Conservation (phyloP, 2,797 vertebrate genomes). For the Helicolenus hilgendorfi region DNA sequence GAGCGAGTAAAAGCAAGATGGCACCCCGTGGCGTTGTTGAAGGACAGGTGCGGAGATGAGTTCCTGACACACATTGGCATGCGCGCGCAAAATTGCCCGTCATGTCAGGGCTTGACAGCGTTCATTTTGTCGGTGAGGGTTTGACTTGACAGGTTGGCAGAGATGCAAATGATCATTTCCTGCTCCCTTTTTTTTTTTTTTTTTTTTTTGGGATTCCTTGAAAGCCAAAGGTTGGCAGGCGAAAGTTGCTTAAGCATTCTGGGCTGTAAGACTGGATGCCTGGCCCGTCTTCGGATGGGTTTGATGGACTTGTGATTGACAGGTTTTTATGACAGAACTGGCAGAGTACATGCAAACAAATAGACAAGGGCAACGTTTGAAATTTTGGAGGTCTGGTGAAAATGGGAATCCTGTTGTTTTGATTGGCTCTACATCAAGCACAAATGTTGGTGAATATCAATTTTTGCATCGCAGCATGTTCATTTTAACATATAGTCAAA, state of each 20-base stretch:
- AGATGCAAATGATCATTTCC: constrained; percentile 91
- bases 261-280: constrained; percentile 7
- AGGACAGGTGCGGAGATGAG: constrained; percentile 83
- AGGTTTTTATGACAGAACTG: constrained; percentile 49
- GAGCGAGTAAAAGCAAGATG: constrained; percentile 81
- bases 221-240: constrained; percentile 83
- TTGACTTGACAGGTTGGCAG: constrained; percentile 86
- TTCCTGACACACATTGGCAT: constrained; percentile 86
- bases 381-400: constrained; percentile 26
- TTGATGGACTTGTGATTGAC: constrained; percentile 54
- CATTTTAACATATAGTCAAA: not conserved
- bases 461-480: not conserved
- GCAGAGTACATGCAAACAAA: constrained; percentile 59
- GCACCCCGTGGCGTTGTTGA: constrained; percentile 78
- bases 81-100: constrained; percentile 68
- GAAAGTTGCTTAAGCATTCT: constrained; percentile 56
- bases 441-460: not conserved
- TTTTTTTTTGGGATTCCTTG: constrained; percentile 62
- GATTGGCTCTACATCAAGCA: constrained; percentile 17
- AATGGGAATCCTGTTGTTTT: constrained; percentile 33
- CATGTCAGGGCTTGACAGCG: constrained; percentile 80
- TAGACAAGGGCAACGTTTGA: constrained; percentile 40
- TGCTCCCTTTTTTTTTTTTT: constrained; percentile 49
- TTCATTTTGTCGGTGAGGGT: constrained; percentile 85
- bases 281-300: constrained; percentile 4